These are phyloP conservation scores for Tetramorium alpestre DNA, from an alignment of 1,140 invertebrate species.

Conservation along the genomic window DNA sequence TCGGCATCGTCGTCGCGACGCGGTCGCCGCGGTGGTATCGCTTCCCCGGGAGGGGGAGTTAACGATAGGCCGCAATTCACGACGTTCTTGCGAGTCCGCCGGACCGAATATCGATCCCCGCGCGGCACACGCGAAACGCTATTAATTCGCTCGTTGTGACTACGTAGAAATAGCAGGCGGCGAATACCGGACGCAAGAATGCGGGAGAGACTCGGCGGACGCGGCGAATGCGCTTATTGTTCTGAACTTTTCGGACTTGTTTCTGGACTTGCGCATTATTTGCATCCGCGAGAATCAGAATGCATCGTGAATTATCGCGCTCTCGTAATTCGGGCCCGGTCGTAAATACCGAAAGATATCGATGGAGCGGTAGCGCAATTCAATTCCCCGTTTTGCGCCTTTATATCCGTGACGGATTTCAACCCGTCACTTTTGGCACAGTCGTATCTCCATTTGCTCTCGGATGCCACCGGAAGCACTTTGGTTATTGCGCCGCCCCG, in stretches of 20 bases:
- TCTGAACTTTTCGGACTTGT: conserved; percentile 23
- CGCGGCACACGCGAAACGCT: conserved; percentile 38
- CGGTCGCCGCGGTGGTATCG: conserved; percentile 58
- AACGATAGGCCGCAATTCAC: conserved; percentile 70
- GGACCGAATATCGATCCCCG: conserved; percentile 62
- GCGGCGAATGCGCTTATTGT: conserved; percentile 32
- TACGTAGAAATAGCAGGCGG: conserved; percentile 37
- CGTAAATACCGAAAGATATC: background rate
- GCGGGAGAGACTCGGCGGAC: background rate
- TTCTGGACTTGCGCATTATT: background rate
- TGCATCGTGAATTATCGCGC: background rate
- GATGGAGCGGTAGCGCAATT: background rate
- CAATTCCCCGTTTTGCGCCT: background rate
- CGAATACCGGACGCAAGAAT: conserved; percentile 43
- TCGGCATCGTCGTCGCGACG: conserved; percentile 55
- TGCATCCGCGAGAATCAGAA: background rate
- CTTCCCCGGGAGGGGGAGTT: conserved; percentile 61
- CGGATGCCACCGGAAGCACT: conserved; percentile 55
- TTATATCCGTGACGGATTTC: background rate
- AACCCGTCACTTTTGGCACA: background rate
- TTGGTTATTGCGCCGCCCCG: conserved; percentile 66
- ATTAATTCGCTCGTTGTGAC: conserved; percentile 64
- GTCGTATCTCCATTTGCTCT: conserved; percentile 54
- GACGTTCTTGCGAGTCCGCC: conserved; percentile 55
- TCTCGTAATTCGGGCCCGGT: background rate